phyloP scores from a whole-genome alignment of 2,113 vertebrate genomes.

The Rynchops niger region DNA sequence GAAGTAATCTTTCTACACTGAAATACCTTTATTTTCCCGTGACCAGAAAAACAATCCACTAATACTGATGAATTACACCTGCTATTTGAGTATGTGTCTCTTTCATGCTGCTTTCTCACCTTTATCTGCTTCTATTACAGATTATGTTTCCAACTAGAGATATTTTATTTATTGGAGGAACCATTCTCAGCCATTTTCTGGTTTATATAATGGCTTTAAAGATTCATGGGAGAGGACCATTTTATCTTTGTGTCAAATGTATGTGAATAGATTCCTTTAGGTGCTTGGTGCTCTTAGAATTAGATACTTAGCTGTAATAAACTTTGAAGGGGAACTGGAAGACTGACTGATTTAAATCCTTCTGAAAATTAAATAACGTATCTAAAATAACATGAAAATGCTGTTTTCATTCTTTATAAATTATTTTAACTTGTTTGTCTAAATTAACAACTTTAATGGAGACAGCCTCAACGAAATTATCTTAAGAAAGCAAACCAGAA shows the following conservation, averaged over 20 bases:
- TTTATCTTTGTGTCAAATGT: neutral
- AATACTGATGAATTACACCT: neutral
- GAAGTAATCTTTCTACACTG: neutral
- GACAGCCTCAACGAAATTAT: neutral
- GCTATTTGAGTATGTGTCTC: neutral
- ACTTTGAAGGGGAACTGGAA: neutral
- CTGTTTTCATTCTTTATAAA: neutral
- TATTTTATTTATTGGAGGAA: neutral
- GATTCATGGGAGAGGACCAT: neutral
- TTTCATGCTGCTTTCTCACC: neutral
- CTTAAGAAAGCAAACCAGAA: neutral
- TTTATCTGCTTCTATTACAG: neutral
- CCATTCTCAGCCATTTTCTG: neutral
- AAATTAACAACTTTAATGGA: neutral
- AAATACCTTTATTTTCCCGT: neutral
- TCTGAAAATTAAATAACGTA: neutral
- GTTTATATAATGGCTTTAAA: neutral
- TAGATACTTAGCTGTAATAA: neutral
- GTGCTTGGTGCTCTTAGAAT: neutral
- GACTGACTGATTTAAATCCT: neutral
- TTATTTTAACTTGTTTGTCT: neutral
- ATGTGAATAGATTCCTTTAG: neutral
- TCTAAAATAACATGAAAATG: neutral
- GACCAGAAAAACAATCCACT: neutral
- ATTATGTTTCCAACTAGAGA: neutral